phyloP scores from a whole-genome alignment of 2,113 vertebrate genomes.

The Brachyhypopomus gauderio region DNA sequence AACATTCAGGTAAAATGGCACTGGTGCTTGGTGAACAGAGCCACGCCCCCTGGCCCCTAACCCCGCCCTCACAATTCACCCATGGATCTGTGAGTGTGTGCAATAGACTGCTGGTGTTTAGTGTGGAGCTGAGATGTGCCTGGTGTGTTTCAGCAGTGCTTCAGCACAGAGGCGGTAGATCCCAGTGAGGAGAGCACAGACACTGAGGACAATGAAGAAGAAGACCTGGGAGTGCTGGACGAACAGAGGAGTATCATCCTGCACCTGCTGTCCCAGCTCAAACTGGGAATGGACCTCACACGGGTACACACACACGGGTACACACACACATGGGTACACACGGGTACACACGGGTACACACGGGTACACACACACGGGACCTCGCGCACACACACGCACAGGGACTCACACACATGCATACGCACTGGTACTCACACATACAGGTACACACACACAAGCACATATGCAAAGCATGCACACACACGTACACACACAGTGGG shows the following conservation, averaged over 20 bases:
- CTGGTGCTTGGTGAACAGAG: no score
- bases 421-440: no score
- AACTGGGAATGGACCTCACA: conserved; percentile 92
- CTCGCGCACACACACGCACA: no score
- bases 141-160: conserved; percentile 46
- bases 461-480: no score
- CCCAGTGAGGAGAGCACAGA: conserved; percentile 85
- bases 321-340: neutral
- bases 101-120: neutral
- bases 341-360: no score
- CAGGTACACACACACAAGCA: no score
- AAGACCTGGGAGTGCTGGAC: conserved; percentile 84
- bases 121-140: neutral
- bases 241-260: conserved; percentile 88
- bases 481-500: no score
- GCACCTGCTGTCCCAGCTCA: conserved; percentile 91
- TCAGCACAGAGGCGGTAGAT: conserved; percentile 71
- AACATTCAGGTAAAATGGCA: no score
- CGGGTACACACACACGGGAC: no score
- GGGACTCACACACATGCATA: no score
- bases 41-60: no score
- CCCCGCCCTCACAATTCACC: no score
- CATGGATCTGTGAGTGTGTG: neutral
- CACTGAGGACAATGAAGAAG: conserved; percentile 85
- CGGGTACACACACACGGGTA: conserved; percentile 70